A percentile compares a stretch with the other conserved stretches of the same genome.
These are phyloP conservation scores for Nomada goodeniana DNA, from an alignment of 2,888 invertebrate genomes.

Conservation along the genomic window DNA sequence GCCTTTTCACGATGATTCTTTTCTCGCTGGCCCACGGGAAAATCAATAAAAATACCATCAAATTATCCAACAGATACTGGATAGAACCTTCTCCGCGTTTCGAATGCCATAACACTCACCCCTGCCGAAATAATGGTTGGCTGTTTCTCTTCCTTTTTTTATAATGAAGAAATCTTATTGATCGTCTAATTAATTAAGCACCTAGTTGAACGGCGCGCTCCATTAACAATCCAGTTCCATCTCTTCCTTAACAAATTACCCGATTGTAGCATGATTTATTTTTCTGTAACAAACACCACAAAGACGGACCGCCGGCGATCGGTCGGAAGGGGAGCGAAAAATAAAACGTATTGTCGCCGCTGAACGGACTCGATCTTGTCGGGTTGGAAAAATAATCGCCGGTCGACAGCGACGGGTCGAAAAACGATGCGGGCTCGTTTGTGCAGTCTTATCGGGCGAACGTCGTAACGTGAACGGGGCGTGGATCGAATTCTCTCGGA, in stretches of 20 bases:
- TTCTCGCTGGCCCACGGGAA: constrained; percentile 26
- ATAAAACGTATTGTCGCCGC: constrained; percentile 29
- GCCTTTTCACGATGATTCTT: constrained; percentile 22
- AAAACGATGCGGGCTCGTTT: constrained; percentile 50
- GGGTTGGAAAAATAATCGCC: constrained; percentile 34
- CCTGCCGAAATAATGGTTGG: neutral
- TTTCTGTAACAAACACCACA: constrained; percentile 41
- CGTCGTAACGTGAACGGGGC: constrained; percentile 22
- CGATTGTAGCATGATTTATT: neutral
- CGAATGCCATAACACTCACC: neutral
- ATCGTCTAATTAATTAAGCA: no score
- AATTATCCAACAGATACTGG: constrained; percentile 31
- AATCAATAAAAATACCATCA: constrained; percentile 46
- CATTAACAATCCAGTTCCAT: no score
- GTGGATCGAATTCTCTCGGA: constrained; percentile 37
- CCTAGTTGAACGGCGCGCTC: no score
- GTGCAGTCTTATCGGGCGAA: constrained; percentile 38
- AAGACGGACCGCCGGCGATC: constrained; percentile 36
- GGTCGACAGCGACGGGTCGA: constrained; percentile 14
- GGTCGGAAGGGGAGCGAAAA: neutral
- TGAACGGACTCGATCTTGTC: constrained; percentile 36
- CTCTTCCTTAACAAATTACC: no score
- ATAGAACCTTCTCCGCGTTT: neutral
- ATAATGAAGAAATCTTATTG: neutral
- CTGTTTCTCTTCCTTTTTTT: no score